Conservation (phyloP, 2,113 vertebrate genomes). For the Ctenomys sociabilis region DNA sequence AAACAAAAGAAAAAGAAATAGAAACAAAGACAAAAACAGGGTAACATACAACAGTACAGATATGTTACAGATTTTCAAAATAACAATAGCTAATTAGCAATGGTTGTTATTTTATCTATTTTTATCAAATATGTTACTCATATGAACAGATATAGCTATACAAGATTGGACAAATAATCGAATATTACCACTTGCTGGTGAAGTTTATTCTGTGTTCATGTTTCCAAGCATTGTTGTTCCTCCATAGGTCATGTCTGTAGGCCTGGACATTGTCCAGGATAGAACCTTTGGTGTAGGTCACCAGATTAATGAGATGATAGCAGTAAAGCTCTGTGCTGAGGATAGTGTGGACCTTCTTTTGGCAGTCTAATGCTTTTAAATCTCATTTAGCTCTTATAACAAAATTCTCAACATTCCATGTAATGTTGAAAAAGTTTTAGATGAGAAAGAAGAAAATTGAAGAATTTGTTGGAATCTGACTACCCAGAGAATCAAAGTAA, state of each 20-base stretch:
- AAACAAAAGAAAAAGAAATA: too few relatives aligned
- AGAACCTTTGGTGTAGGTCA: slow-evolving; percentile 8
- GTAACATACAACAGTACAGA: too few relatives aligned
- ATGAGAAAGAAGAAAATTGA: neutral
- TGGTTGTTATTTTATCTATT: too few relatives aligned
- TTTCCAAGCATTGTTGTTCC: slow-evolving; percentile 40
- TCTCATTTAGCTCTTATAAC: neutral
- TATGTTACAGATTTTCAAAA: too few relatives aligned
- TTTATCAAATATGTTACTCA: too few relatives aligned
- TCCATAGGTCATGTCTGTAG: neutral
- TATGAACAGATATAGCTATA: too few relatives aligned
- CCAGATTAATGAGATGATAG: neutral
- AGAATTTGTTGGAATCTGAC: neutral
- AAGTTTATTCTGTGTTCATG: slow-evolving; percentile 33
- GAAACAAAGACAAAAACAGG: too few relatives aligned
- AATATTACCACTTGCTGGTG: too few relatives aligned
- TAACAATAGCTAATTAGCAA: too few relatives aligned
- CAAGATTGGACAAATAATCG: too few relatives aligned
- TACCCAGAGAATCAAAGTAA: neutral
- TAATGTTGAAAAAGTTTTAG: slow-evolving; percentile 3
- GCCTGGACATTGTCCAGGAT: neutral
- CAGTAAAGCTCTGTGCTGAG: neutral
- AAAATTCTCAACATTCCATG: neutral
- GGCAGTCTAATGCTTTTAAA: slow-evolving; percentile 10
- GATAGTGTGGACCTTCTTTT: slow-evolving; percentile 25